These are phyloP conservation scores for Hecatera dysodea DNA, from an alignment of 2,888 invertebrate species.

Conservation along the genomic window DNA sequence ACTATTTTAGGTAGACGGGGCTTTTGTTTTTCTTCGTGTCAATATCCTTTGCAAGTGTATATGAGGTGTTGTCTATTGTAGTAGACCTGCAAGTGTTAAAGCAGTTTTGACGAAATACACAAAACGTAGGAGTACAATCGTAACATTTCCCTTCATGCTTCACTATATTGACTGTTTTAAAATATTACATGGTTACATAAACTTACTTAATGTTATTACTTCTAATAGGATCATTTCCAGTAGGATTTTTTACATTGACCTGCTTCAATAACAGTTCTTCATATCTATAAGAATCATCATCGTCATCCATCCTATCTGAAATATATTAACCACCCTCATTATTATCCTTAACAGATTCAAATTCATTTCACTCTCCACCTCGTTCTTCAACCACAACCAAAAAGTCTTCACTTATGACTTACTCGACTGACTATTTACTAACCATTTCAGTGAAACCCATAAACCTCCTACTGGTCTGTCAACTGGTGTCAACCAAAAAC, in stretches of 20 bases:
- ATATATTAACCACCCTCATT: neutral
- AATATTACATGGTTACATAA: neutral
- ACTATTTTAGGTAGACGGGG: slow-evolving; percentile 45
- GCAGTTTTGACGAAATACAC: neutral
- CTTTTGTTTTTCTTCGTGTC: slow-evolving; percentile 30
- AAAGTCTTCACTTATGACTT: slow-evolving; percentile 44
- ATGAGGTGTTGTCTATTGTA: slow-evolving; percentile 8
- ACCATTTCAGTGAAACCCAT: slow-evolving; percentile 43
- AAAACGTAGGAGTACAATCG: neutral
- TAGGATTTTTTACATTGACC: no score
- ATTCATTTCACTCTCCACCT: slow-evolving; percentile 4
- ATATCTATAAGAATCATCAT: neutral
- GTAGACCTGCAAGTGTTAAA: neutral
- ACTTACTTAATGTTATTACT: neutral
- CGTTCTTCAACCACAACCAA: slow-evolving; percentile 25
- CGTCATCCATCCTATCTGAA: neutral
- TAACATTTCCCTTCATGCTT: neutral
- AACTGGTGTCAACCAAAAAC: slow-evolving; percentile 74
- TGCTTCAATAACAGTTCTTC: neutral
- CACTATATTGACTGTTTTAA: neutral
- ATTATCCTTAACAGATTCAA: slow-evolving; percentile 1
- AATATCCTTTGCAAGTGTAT: neutral
- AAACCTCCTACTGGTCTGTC: slow-evolving; percentile 59
- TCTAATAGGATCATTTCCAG: neutral
- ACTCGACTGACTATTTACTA: slow-evolving; percentile 55